Conservation (phyloP, 1,140 invertebrate genomes). For the Solen grandis region DNA sequence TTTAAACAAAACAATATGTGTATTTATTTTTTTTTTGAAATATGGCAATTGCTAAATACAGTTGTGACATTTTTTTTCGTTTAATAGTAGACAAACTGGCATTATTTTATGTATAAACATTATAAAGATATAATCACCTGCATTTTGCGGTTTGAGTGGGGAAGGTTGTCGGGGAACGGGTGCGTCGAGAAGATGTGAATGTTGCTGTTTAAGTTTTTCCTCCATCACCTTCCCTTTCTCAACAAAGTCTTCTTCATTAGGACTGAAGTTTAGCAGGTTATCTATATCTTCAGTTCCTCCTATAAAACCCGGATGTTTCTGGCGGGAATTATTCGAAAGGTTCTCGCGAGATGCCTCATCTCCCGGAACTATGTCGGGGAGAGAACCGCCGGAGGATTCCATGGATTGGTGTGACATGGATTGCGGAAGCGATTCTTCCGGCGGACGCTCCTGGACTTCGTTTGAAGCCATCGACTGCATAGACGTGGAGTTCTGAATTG, state of each 20-base stretch:
- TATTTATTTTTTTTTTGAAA: no score
- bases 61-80: no score
- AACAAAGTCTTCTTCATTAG: slow-evolving; percentile 58
- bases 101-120: no score
- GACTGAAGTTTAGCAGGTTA: slow-evolving; percentile 66
- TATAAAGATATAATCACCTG: no score
- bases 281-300: slow-evolving; percentile 75
- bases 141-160: slow-evolving; percentile 71
- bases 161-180: slow-evolving; percentile 71
- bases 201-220: slow-evolving; percentile 51
- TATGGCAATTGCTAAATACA: no score
- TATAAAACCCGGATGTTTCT: slow-evolving; percentile 68
- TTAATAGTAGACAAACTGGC: no score
- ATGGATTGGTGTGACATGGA: slow-evolving; percentile 65
- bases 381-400: slow-evolving; percentile 54
- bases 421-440: slow-evolving; percentile 42
- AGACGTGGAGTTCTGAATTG: slow-evolving; percentile 55
- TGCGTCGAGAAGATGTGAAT: slow-evolving; percentile 71
- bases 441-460: slow-evolving; percentile 54
- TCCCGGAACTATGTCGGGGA: slow-evolving; percentile 73
- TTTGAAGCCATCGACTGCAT: slow-evolving; percentile 62
- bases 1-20: no score
- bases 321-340: slow-evolving; percentile 50
- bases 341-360: slow-evolving; percentile 20
- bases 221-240: slow-evolving; percentile 52